These are phyloP conservation scores for Drosophila trichaetosa DNA, from an alignment of 2,888 invertebrate genomes.

Conservation along the genomic window DNA sequence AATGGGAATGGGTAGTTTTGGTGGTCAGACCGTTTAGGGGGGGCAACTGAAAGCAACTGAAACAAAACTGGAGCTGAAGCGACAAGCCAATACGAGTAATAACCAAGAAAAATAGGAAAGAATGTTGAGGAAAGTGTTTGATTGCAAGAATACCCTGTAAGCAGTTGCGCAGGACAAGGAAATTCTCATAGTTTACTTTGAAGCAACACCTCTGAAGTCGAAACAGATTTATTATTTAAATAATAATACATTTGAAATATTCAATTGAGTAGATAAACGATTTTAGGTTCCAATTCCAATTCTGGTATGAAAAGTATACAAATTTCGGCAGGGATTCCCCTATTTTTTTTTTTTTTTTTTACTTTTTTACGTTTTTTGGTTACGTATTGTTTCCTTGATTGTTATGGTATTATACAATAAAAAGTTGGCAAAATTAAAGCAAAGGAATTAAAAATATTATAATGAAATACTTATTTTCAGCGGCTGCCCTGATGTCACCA, in stretches of 20 bases:
- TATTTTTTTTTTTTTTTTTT: background rate
- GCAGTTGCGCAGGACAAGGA: background rate
- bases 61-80: conserved; percentile 38
- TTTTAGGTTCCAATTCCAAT: background rate
- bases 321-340: background rate
- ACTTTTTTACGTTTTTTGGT: too few species aligned
- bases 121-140: background rate
- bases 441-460: background rate
- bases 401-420: background rate
- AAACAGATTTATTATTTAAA: too few species aligned
- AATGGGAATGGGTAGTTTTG: background rate
- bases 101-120: conserved; percentile 29
- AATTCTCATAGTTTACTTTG: background rate
- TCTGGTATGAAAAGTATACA: background rate
- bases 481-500: background rate
- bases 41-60: conserved; percentile 21
- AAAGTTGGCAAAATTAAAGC: background rate
- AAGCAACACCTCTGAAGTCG: too few species aligned
- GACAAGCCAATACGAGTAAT: conserved; percentile 41
- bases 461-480: too few species aligned
- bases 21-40: background rate
- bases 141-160: conserved; percentile 6
- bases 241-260: background rate
- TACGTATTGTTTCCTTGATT: background rate
- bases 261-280: background rate